These are phyloP conservation scores for Hyles euphorbiae DNA, from an alignment of 1,140 invertebrate genomes.

Conservation along the genomic window DNA sequence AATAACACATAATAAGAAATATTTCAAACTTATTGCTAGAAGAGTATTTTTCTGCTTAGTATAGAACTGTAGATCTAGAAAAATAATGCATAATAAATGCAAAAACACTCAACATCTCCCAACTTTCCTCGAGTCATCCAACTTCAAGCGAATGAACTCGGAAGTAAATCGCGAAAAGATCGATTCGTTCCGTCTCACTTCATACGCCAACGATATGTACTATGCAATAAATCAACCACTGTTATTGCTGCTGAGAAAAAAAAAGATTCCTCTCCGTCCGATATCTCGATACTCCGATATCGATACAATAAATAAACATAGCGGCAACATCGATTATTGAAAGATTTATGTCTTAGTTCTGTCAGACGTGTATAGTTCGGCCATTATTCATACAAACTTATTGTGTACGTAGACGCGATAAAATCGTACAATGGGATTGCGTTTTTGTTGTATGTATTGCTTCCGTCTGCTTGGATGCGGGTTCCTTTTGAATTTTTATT, in stretches of 20 bases:
- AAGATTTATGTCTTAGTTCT: conserved; percentile 62
- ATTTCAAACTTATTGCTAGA: too few species aligned
- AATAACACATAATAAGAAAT: too few species aligned
- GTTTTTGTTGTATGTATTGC: conserved; percentile 14
- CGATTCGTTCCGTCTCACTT: conserved; percentile 4
- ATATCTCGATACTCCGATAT: conserved; percentile 43
- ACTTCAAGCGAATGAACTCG: background rate
- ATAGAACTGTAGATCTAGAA: too few species aligned
- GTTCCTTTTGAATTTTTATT: conserved; percentile 27
- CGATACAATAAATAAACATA: conserved; percentile 66
- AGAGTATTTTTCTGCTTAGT: too few species aligned
- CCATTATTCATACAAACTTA: conserved; percentile 59
- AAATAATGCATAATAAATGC: too few species aligned
- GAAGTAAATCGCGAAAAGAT: conserved; percentile 2
- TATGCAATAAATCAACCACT: conserved; percentile 56
- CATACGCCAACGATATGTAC: conserved; percentile 12
- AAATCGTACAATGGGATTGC: conserved; percentile 39
- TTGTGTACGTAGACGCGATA: conserved; percentile 45
- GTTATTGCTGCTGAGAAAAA: conserved; percentile 51
- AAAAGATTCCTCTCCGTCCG: conserved; percentile 14
- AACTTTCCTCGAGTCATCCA: too few species aligned
- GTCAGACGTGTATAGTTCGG: conserved; percentile 37
- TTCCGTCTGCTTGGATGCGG: conserved; percentile 17
- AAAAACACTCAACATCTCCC: too few species aligned
- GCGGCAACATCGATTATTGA: conserved; percentile 59